These are phyloP conservation scores for Apotomis betuletana DNA, from an alignment of 2,888 invertebrate species.

Conservation along the genomic window DNA sequence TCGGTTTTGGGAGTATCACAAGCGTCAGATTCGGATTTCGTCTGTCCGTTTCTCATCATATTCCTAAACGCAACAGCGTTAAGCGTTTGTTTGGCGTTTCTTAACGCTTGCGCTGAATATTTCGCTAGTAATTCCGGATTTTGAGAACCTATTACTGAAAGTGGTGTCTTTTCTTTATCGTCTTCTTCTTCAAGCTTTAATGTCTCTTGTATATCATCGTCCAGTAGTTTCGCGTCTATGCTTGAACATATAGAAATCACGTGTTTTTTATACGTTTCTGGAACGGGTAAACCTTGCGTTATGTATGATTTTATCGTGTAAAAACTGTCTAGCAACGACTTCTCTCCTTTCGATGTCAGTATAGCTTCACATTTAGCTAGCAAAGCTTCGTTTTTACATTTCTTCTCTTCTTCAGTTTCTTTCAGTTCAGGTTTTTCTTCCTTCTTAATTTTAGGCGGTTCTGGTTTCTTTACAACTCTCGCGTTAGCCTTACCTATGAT, in stretches of 20 bases:
- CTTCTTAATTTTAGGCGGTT: conserved; percentile 48
- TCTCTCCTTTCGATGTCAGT: conserved; percentile 70
- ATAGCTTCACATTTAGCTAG: conserved; percentile 73
- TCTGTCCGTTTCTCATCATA: conserved; percentile 66
- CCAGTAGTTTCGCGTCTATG: conserved; percentile 69
- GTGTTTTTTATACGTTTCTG: conserved; percentile 73
- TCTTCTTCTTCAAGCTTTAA: conserved; percentile 50
- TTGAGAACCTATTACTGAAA: conserved; percentile 57
- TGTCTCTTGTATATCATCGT: conserved; percentile 66
- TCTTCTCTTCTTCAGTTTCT: conserved; percentile 53
- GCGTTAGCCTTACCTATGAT: conserved; percentile 71
- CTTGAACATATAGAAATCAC: conserved; percentile 73
- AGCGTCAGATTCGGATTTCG: conserved; percentile 69
- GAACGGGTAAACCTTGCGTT: conserved; percentile 70
- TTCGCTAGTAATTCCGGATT: conserved; percentile 71
- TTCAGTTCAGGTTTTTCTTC: conserved; percentile 49
- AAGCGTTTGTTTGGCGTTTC: conserved; percentile 71
- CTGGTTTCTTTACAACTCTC: conserved; percentile 55
- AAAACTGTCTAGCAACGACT: conserved; percentile 70
- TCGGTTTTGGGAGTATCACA: conserved; percentile 72
- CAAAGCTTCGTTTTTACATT: conserved; percentile 63
- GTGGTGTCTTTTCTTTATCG: conserved; percentile 50
- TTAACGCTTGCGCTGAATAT: conserved; percentile 72
- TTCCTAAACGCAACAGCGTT: conserved; percentile 74
- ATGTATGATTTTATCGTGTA: conserved; percentile 74